phyloP scores from a whole-genome alignment of 2,113 vertebrate species.

The Entomyzon cyanotis region DNA sequence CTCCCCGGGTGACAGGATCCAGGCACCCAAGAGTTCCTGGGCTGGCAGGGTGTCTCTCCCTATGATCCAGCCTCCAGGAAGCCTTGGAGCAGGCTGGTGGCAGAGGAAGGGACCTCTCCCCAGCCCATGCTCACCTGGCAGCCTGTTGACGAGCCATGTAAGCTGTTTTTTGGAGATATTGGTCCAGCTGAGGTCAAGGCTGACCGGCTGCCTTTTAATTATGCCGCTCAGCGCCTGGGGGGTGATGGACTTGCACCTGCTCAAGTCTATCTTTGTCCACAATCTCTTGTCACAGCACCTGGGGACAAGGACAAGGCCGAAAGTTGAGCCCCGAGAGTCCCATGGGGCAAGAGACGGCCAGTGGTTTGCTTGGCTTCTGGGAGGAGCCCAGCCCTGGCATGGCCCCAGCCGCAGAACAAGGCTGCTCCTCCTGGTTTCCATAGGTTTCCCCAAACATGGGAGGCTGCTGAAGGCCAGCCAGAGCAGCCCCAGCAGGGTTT shows the following conservation, averaged over 20 bases:
- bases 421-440: neutral
- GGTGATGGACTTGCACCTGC: constrained; percentile 90
- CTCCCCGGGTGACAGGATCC: neutral
- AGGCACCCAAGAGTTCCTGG: neutral
- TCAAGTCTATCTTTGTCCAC: constrained; percentile 94
- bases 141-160: constrained; percentile 92
- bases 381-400: accelerated
- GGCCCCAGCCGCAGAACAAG: neutral
- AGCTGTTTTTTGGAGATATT: constrained; percentile 98
- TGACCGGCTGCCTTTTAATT: constrained; percentile 93
- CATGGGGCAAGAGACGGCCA: accelerated
- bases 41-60: accelerated
- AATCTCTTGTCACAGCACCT: constrained; percentile 98
- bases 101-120: neutral
- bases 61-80: neutral
- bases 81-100: accelerated
- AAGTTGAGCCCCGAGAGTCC: neutral
- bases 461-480: neutral
- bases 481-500: neutral
- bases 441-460: neutral
- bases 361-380: accelerated
- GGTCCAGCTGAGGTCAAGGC: constrained; percentile 96
- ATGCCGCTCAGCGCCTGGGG: constrained; percentile 94
- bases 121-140: constrained; percentile 81
- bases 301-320: constrained; percentile 11